Conservation (phyloP, 2,797 vertebrate genomes). For the Antennarius maculatus region DNA sequence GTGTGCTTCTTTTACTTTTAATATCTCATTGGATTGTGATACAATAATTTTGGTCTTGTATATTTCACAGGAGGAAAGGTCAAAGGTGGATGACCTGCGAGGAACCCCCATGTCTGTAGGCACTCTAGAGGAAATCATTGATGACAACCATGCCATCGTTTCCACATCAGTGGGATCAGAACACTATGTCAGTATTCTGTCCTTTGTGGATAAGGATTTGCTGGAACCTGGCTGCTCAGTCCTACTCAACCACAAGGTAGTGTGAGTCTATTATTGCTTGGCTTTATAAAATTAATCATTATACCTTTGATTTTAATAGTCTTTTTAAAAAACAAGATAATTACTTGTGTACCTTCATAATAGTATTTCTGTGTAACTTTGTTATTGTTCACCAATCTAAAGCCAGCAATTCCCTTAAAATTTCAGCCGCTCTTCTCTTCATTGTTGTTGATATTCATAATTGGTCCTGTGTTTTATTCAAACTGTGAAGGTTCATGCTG, state of each 20-base stretch:
- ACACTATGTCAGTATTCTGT: constrained; percentile 98
- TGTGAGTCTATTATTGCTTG: not conserved
- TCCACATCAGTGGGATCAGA: constrained; percentile 98
- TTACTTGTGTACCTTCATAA: not conserved
- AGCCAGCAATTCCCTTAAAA: not conserved
- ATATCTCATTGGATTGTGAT: not conserved
- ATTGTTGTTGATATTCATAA: not conserved
- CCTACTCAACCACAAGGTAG: constrained; percentile 96
- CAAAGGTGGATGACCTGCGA: constrained; percentile 96
- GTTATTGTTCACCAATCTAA: not conserved
- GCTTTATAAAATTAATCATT: not conserved
- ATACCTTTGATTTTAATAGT: not conserved
- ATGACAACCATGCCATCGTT: constrained; percentile 98
- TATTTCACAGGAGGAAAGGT: constrained; percentile 90
- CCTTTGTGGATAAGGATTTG: constrained; percentile 97
- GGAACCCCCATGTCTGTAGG: constrained; percentile 99
- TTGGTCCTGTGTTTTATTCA: constrained; percentile 7
- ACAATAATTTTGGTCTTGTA: not conserved
- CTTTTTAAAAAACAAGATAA: not conserved
- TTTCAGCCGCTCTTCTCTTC: not conserved
- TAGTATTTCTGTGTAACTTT: no score
- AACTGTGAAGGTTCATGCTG: constrained; percentile 89
- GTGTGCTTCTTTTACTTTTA: not conserved
- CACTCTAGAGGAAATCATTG: constrained; percentile 97
- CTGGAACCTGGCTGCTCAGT: constrained; percentile 97